These are phyloP conservation scores for Acanthosoma haemorrhoidale DNA, from an alignment of 2,888 invertebrate species.

Conservation along the genomic window DNA sequence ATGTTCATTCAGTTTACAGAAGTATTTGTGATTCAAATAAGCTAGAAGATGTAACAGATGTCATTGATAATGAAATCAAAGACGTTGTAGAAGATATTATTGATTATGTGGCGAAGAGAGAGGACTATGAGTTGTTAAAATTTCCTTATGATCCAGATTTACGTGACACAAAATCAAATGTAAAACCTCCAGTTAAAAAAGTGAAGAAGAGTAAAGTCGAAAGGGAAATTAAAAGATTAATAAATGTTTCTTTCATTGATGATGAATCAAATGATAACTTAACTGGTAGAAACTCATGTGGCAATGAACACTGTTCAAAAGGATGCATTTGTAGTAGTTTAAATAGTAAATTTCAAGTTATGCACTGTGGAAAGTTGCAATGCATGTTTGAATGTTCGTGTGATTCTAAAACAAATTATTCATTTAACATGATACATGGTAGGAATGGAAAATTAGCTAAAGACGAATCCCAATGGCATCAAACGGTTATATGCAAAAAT, in stretches of 20 bases:
- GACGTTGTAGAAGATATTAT: background rate
- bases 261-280: background rate
- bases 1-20: background rate
- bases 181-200: background rate
- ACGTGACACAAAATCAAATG: background rate
- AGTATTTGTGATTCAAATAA: background rate
- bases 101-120: constrained; percentile 11
- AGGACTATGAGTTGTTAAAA: background rate
- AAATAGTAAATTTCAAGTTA: background rate
- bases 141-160: constrained; percentile 6
- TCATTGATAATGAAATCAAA: background rate
- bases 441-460: background rate
- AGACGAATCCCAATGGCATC: constrained; percentile 20
- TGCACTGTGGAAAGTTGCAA: background rate
- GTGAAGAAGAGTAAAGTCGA: constrained; percentile 13
- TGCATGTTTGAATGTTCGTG: constrained; percentile 23
- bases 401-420: background rate
- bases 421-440: background rate
- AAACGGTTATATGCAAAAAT: constrained; percentile 16
- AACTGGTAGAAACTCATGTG: background rate
- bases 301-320: constrained; percentile 12
- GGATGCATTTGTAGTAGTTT: constrained; percentile 13
- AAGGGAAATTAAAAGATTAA: constrained; percentile 5
- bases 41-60: background rate
- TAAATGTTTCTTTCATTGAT: constrained; percentile 18